Conservation (phyloP, 2,797 vertebrate species). For the Cuniculus paca region DNA sequence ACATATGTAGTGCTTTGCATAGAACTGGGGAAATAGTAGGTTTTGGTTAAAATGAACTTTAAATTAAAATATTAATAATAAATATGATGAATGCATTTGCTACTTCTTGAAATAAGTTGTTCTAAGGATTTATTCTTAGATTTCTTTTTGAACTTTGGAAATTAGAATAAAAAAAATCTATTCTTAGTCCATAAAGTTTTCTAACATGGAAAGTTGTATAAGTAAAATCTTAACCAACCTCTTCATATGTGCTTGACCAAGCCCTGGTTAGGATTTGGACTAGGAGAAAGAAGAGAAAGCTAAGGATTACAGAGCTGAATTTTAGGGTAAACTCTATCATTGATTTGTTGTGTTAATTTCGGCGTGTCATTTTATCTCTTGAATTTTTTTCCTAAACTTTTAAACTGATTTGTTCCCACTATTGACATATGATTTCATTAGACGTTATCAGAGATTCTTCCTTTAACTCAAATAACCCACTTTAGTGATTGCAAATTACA, state of each 20-base stretch:
- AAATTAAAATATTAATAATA: neutral
- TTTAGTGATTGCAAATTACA: neutral
- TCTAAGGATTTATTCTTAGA: neutral
- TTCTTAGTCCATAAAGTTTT: neutral
- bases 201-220: neutral
- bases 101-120: neutral
- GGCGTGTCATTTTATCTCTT: neutral
- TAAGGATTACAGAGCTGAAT: neutral
- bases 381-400: neutral
- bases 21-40: neutral
- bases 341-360: neutral
- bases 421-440: neutral
- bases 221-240: neutral
- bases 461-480: neutral
- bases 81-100: neutral
- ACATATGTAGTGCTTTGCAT: neutral
- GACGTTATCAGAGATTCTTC: neutral
- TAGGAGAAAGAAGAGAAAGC: neutral
- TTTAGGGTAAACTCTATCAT: neutral
- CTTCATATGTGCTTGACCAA: neutral
- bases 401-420: neutral
- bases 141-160: conserved; percentile 43
- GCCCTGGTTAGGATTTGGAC: neutral
- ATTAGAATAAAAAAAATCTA: neutral
- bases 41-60: conserved; percentile 23